A percentile compares a stretch with the other conserved stretches of the same genome.
Conservation (phyloP, 2,113 vertebrate species). For the Pan paniscus region DNA sequence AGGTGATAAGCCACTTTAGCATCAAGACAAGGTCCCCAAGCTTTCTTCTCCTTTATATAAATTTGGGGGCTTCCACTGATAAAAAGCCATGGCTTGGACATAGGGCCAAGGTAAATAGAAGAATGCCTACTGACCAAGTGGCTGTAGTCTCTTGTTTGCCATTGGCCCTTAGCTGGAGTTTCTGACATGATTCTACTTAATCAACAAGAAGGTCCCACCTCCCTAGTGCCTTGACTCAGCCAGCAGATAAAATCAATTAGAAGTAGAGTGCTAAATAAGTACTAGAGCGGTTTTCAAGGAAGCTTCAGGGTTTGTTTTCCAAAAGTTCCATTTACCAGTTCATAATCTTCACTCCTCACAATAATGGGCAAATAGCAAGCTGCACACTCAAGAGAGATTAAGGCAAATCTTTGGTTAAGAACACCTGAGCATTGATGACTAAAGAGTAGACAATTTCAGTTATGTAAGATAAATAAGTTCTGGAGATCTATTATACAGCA, state of each 20-base stretch:
- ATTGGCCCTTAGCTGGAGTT: background rate
- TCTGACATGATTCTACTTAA: background rate
- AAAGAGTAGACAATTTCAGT: background rate
- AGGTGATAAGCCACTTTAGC: background rate
- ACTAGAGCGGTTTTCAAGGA: background rate
- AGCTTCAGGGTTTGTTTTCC: background rate
- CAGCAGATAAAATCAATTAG: background rate
- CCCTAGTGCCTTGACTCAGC: background rate
- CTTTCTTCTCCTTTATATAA: background rate
- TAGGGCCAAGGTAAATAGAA: background rate
- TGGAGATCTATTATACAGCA: background rate
- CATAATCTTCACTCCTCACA: background rate
- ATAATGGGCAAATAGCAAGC: background rate
- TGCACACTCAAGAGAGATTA: background rate
- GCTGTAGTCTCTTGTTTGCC: background rate
- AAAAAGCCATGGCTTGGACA: background rate
- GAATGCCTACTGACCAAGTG: background rate
- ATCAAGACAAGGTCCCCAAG: background rate
- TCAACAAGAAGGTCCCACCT: background rate
- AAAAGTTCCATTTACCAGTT: background rate
- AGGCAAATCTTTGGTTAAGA: slow-evolving; percentile 30
- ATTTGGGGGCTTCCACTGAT: background rate
- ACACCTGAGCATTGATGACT: background rate
- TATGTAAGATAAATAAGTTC: background rate
- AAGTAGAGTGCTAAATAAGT: background rate